These are phyloP conservation scores for Marronus borbonicus DNA, from an alignment of 2,888 invertebrate species.

Conservation along the genomic window DNA sequence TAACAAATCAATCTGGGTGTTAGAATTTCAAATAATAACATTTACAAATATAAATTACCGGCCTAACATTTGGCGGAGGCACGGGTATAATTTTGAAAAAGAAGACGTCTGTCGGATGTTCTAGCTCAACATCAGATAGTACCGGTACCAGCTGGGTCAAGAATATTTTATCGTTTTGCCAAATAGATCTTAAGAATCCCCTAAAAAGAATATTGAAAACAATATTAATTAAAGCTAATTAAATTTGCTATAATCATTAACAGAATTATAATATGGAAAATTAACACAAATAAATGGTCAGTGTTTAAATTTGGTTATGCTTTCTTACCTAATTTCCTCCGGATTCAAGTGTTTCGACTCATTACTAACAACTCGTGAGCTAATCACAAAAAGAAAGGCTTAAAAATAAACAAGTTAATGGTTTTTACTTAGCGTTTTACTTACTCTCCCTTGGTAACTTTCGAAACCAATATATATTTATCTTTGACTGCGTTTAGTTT, in stretches of 20 bases:
- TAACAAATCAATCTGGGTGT: slow-evolving; percentile 49
- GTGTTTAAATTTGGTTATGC: not conserved
- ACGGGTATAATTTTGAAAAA: slow-evolving; percentile 90
- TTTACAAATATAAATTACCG: slow-evolving; percentile 70
- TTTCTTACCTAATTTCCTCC: slow-evolving; percentile 62
- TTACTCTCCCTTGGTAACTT: slow-evolving; percentile 57
- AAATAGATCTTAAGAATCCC: slow-evolving; percentile 74
- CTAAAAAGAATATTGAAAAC: slow-evolving; percentile 40
- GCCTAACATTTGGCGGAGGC: slow-evolving; percentile 89
- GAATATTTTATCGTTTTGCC: slow-evolving; percentile 80
- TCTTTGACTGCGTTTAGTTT: slow-evolving; percentile 76
- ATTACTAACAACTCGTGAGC: slow-evolving; percentile 46
- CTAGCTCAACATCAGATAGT: slow-evolving; percentile 71
- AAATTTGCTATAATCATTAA: too few species aligned
- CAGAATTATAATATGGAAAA: not conserved
- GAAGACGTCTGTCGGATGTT: slow-evolving; percentile 85
- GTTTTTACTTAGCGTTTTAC: slow-evolving; percentile 70
- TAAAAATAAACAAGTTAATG: slow-evolving; percentile 61
- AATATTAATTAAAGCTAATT: too few species aligned
- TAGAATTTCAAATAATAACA: too few species aligned
- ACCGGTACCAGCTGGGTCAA: slow-evolving; percentile 82
- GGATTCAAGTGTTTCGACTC: slow-evolving; percentile 65
- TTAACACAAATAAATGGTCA: not conserved
- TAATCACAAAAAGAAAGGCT: not conserved
- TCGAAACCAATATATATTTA: slow-evolving; percentile 71